Percentiles rank a stretch among this genome's conserved stretches.
These are phyloP conservation scores for Steinernema khuongi DNA, from an alignment of 1,140 invertebrate genomes.

Conservation along the genomic window DNA sequence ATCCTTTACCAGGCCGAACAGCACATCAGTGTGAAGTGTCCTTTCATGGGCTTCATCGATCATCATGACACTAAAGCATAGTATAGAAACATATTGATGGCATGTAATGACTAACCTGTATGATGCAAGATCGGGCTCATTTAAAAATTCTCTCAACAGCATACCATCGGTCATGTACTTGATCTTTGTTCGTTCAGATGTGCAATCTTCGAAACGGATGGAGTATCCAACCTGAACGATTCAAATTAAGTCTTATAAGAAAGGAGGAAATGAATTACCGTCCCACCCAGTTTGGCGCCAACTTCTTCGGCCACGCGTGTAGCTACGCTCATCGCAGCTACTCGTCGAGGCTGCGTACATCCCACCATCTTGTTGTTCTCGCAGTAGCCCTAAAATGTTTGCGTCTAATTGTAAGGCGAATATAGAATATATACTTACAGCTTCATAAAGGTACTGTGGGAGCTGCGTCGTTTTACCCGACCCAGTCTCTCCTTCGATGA, in stretches of 20 bases:
- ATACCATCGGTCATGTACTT: slow-evolving; percentile 99
- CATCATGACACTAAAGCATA: slow-evolving; percentile 79
- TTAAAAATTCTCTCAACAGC: slow-evolving; percentile 88
- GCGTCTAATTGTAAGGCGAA: slow-evolving; percentile 3
- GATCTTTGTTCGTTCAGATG: slow-evolving; percentile 71
- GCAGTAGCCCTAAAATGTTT: slow-evolving; percentile 62
- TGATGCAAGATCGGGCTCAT: slow-evolving; percentile 85
- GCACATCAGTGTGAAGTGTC: slow-evolving; percentile 92
- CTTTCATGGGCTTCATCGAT: slow-evolving; percentile 99
- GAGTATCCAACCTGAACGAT: slow-evolving; percentile 73
- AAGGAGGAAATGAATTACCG: slow-evolving; percentile 47
- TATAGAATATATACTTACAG: slow-evolving; percentile 66
- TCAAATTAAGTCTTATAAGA: slow-evolving; percentile 32
- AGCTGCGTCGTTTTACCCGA: slow-evolving; percentile 94
- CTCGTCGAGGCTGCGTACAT: slow-evolving; percentile 72
- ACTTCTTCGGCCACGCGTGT: slow-evolving; percentile 71
- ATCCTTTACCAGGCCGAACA: slow-evolving; percentile 97
- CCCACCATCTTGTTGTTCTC: slow-evolving; percentile 73
- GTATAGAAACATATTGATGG: slow-evolving; percentile 9
- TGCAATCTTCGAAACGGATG: slow-evolving; percentile 75
- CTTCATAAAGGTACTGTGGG: slow-evolving; percentile 89
- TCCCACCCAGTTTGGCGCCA: slow-evolving; percentile 68
- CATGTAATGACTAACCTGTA: slow-evolving; percentile 66
- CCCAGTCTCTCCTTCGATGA: slow-evolving; percentile 79
- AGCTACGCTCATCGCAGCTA: slow-evolving; percentile 76